Evolutionary conservation across 2,797 vertebrate species (phyloP).

Genomic region (Lagodon rhomboides): DNA sequence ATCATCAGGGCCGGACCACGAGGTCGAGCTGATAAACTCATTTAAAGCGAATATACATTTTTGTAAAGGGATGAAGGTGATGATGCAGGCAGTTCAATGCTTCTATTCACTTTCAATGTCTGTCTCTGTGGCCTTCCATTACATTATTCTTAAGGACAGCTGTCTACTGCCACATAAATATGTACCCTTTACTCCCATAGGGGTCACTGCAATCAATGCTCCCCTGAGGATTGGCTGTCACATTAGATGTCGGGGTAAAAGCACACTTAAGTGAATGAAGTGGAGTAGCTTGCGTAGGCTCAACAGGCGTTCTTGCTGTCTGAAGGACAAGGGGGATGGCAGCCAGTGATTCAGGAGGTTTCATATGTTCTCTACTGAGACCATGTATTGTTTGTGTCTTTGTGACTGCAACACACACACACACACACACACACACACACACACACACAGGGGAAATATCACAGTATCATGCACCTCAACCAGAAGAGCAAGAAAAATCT

Average conservation of each 20-base stretch:
- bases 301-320: conserved; percentile 50
- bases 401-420: conserved; percentile 20
- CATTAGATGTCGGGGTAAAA: conserved; percentile 71
- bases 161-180: conserved; percentile 79
- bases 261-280: conserved; percentile 67
- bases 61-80: conserved; percentile 53
- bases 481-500: conserved; percentile 6
- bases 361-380: conserved; percentile 50
- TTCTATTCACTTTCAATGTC: conserved; percentile 47
- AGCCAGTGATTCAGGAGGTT: conserved; percentile 25
- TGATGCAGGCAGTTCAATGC: conserved; percentile 51
- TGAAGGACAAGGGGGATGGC: conserved; percentile 59
- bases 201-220: conserved; percentile 82
- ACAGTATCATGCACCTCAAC: conserved; percentile 23
- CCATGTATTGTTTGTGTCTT: conserved; percentile 8
- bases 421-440: conserved; percentile 2
- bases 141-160: conserved; percentile 74
- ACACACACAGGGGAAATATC: conserved; percentile 13
- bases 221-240: conserved; percentile 72
- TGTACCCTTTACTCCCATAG: conserved; percentile 67
- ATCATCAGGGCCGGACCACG: conserved; percentile 38
- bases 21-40: conserved; percentile 73
- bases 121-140: conserved; percentile 57
- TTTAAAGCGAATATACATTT: conserved; percentile 62
- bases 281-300: conserved; percentile 53